Conservation (phyloP, 2,113 vertebrate species). For the Ginglymostoma cirratum region DNA sequence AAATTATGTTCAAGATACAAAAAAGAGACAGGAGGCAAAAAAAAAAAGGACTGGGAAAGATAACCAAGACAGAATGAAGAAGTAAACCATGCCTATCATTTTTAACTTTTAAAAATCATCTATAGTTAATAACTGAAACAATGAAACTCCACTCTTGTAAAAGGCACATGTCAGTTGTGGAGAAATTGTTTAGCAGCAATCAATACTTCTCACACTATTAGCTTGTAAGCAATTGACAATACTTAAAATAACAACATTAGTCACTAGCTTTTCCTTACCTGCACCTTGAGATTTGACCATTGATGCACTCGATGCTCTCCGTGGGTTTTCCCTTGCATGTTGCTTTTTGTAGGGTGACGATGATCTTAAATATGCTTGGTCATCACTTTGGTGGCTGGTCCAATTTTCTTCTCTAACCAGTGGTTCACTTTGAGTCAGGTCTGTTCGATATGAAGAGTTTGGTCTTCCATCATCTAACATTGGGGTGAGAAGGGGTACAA, state of each 20-base stretch:
- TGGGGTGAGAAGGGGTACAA: background rate
- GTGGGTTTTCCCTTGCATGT: constrained; percentile 63
- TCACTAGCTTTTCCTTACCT: background rate
- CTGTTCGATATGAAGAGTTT: constrained; percentile 63
- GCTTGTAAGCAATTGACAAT: background rate
- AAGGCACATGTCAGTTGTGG: background rate
- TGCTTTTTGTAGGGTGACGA: constrained; percentile 68
- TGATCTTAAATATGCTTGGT: constrained; percentile 59
- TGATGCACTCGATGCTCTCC: constrained; percentile 64
- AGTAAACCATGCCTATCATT: background rate
- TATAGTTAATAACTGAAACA: background rate
- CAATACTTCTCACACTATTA: background rate
- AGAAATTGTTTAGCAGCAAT: background rate
- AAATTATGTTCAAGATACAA: background rate
- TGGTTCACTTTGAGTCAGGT: constrained; percentile 59
- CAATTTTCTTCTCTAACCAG: constrained; percentile 64
- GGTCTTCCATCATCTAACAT: constrained; percentile 65
- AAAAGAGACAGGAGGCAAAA: background rate
- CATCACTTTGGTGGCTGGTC: constrained; percentile 72
- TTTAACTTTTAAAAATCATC: background rate
- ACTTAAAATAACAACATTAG: background rate
- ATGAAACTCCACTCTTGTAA: background rate
- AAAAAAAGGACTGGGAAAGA: background rate
- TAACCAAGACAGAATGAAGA: background rate
- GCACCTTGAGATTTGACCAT: constrained; percentile 33